A percentile compares a stretch with the other conserved stretches of the same genome.
Evolutionary conservation across 37 sponge, comb jelly and placozoan genomes (phyloP).

Genomic region (Aplysina aerophoba): DNA sequence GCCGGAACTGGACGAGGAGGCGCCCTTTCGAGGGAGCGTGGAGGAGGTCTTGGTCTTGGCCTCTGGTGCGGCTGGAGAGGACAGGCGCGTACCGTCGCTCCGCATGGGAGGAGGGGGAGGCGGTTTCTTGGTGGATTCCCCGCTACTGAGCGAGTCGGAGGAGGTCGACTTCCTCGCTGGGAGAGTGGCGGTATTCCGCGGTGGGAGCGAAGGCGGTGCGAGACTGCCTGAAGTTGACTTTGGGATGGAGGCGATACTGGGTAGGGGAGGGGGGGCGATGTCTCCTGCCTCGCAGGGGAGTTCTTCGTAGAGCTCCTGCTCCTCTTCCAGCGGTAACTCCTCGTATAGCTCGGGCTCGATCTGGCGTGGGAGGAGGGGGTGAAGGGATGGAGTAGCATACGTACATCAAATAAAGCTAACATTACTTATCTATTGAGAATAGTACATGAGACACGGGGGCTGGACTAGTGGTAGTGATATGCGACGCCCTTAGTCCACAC

Average conservation of each 20-base stretch:
- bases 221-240: too few species aligned
- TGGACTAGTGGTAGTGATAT: too few species aligned
- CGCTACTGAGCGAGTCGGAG: constrained; percentile 4
- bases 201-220: background rate
- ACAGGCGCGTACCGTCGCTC: background rate
- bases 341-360: constrained; percentile 64
- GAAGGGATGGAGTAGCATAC: background rate
- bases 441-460: too few species aligned
- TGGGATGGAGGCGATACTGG: background rate
- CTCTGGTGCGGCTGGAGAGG: background rate
- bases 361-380: too few species aligned
- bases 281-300: constrained; percentile 36
- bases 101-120: constrained; percentile 22
- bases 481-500: too few species aligned
- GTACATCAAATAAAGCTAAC: too few species aligned
- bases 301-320: constrained; percentile 54
- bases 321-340: constrained; percentile 40
- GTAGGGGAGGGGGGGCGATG: background rate
- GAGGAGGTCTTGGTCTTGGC: background rate
- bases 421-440: too few species aligned
- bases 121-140: background rate
- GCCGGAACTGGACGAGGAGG: background rate
- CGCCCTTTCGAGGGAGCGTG: background rate
- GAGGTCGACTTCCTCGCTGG: constrained; percentile 7
- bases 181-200: background rate